Percentiles rank a stretch among this genome's conserved stretches.
phyloP scores from a whole-genome alignment of 2,888 invertebrate genomes.

The Thysanoteuthis rhombus region DNA sequence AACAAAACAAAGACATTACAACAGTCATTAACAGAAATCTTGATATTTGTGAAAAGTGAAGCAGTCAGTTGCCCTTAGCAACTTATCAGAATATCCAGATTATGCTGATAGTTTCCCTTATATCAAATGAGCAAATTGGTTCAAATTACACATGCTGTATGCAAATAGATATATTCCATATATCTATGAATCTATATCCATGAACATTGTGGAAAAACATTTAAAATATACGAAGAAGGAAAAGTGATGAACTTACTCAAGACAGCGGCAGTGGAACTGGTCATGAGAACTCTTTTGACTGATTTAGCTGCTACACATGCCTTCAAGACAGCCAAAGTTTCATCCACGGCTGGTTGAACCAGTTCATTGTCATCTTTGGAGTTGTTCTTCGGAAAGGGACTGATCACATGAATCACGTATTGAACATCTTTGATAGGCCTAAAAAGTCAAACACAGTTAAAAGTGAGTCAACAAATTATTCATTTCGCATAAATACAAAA shows the following conservation, averaged over 20 bases:
- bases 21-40: too few species aligned
- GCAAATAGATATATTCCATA: background rate
- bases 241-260: conserved; percentile 49
- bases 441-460: conserved; percentile 31
- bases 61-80: too few species aligned
- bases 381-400: conserved; percentile 64
- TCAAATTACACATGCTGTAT: too few species aligned
- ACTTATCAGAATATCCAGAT: too few species aligned
- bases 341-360: conserved; percentile 70
- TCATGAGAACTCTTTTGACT: conserved; percentile 71
- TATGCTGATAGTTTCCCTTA: too few species aligned
- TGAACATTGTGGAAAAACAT: background rate
- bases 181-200: background rate
- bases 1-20: too few species aligned
- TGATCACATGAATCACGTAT: conserved; percentile 70
- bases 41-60: too few species aligned
- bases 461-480: too few species aligned
- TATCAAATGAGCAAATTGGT: too few species aligned
- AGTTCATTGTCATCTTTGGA: conserved; percentile 67
- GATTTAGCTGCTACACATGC: conserved; percentile 68
- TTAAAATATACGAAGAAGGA: background rate
- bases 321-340: conserved; percentile 69
- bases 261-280: conserved; percentile 70
- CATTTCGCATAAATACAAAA: too few species aligned
- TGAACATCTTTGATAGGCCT: conserved; percentile 68